Base-by-base conservation (phyloP, 92 coral and sea anemone genomes). In the Porites lobata region DNA sequence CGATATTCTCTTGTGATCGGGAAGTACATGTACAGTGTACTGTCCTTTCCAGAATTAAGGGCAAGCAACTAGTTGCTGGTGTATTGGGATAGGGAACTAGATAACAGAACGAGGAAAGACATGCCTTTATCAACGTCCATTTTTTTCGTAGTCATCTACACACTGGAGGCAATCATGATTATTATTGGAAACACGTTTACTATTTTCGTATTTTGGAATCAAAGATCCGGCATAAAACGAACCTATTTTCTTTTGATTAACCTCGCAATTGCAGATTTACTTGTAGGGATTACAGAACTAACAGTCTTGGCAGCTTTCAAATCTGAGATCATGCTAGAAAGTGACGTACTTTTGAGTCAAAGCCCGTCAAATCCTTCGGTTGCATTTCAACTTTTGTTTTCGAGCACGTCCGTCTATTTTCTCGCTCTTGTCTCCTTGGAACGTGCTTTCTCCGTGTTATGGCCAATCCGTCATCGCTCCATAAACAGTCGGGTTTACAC, bases 381-480 rank as follows among this genome's bases (percentile, higher is more conserved):
- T 38, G 59, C 64, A 50, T 7, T 80, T n/a, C 73, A 50, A 19
- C 1, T 80, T 50, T 32, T 80, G 7, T 74, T 50, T 10, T 65
- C 85, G 10, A 65, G 85, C 65, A 4, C 85, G n/a, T 81, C 85
- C 11, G 52, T 53, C 52, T 20, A 22, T 69, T 53, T 67, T 53
- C 76, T 80, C 24, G 67, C 66, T 4, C 75, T 54, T 53, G 24
- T 80, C 54, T 66, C 85, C 8, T 15, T 81, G 6, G 85, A 81
- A 64, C 75, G 85, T 7, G 85, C n/a, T 12, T 69, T 8, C 32
- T 76, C 76, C 0, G 65, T 81, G 52, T 7, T 69, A 9, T 6
- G 76, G 54, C 85, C 85, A 52, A 19, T 81, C 52, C 75, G 50
- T 6, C 84, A 81, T 54, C 76, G 54, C 26, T 26, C 57, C 29